A percentile compares a stretch with the other conserved stretches of the same genome.
Conservation (phyloP, 2,888 invertebrate genomes). For the Pyrocoelia pectoralis region DNA sequence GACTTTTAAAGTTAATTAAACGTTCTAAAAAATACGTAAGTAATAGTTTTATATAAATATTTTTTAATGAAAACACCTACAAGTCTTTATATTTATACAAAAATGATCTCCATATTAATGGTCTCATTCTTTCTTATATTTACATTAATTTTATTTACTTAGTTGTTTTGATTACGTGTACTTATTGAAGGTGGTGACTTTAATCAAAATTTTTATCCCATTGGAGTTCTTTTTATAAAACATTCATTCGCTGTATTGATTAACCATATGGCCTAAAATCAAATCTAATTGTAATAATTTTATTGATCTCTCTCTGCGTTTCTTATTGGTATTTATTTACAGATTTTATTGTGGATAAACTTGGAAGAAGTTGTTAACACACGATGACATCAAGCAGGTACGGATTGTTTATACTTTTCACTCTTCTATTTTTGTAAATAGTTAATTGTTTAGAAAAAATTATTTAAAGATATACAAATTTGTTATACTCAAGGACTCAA, state of each 20-base stretch:
- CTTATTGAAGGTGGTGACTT: too few relatives aligned
- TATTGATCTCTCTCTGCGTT: background rate
- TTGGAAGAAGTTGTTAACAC: background rate
- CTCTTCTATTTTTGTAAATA: slow-evolving; percentile 19
- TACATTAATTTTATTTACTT: slow-evolving; percentile 10
- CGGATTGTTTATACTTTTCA: slow-evolving; percentile 25
- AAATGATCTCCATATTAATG: slow-evolving; percentile 31
- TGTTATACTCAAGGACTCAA: too few relatives aligned
- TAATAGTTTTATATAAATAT: slow-evolving; percentile 9
- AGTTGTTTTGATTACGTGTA: background rate
- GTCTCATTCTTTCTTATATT: background rate
- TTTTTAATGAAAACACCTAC: background rate
- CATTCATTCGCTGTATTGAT: slow-evolving; percentile 1
- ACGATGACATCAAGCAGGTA: slow-evolving; percentile 54
- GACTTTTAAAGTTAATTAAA: slow-evolving; percentile 48
- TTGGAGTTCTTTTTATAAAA: slow-evolving; percentile 1
- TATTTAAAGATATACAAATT: too few relatives aligned
- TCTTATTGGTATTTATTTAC: slow-evolving; percentile 5
- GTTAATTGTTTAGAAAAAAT: too few relatives aligned
- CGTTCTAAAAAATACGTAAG: slow-evolving; percentile 43
- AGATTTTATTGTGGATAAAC: slow-evolving; percentile 9
- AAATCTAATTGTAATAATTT: slow-evolving; percentile 7
- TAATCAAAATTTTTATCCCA: background rate
- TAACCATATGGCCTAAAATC: slow-evolving; percentile 6
- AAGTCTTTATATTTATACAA: background rate